Evolutionary conservation across 2,888 invertebrate genomes (phyloP), one percentile per base, ranked within the genome.

Genomic region (Cataglyphis altisquamis): DNA sequence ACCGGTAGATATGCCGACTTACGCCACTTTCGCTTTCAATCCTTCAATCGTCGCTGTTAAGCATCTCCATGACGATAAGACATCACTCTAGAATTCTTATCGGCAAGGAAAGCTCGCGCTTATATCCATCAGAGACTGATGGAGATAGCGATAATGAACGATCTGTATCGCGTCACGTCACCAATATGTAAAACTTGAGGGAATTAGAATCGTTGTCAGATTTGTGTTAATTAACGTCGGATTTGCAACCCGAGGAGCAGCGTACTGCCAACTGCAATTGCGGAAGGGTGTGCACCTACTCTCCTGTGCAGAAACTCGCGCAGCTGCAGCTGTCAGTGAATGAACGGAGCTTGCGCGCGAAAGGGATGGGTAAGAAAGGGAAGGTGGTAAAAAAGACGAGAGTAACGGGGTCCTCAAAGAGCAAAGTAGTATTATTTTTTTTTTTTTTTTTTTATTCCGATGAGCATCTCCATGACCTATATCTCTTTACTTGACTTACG

Each of bases 241-340:
- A 72, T 60, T 45, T 25, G 36, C 60, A 60, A 45, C 18, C 45
- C 48, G 68, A 68, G 25, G 12, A 72, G 60, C 36, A 70, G 84
- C 85, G 75, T 84, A 84, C 84, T 83, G 84, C 72, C 83, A 84
- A 89, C 90, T 90, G 90, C 87, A 89, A 82, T 82, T 87, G 83
- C 87, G 84, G 83, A 87, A 90, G 90, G 90, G 90, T 90, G 90
- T 90, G 90, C 90, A 89, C 87, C 84, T 82, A 86, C 83, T 85
- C 63, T 84, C 86, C 64, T 60, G 78, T 60, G 75, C 78, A 90
- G 88, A 87, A 91, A 88, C 87, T 90, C 89, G 92, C 92, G 92
- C 92, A 92, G 92, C 88, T 91, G 91, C 92, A 86, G 84, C 75
- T 66, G 74, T 62, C 72, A 12, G 25, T 55, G 55, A 41, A 39